These are phyloP conservation scores for Psammodynastes pulverulentus DNA, from an alignment of 2,113 vertebrate species.

Conservation along the genomic window DNA sequence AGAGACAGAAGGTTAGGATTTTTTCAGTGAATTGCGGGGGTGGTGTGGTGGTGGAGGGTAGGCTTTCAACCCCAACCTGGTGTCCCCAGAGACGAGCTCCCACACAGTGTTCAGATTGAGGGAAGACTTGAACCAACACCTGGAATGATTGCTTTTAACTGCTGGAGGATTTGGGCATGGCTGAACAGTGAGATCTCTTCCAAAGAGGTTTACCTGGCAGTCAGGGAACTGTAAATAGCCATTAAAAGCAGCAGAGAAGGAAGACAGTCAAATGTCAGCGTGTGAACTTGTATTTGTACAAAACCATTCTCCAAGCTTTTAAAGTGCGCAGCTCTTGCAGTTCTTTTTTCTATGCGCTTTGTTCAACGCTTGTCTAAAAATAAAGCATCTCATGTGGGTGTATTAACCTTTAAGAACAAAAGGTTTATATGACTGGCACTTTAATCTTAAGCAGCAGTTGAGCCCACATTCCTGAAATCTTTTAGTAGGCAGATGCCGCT, in stretches of 20 bases:
- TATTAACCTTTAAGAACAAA: conserved; percentile 15
- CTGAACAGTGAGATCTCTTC: not conserved
- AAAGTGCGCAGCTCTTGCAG: not conserved
- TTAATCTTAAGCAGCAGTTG: not conserved
- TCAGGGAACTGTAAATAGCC: conserved; percentile 31
- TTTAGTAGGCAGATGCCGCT: not conserved
- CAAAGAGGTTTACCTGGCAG: not conserved
- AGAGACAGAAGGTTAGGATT: conserved; percentile 88
- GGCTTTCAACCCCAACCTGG: not conserved
- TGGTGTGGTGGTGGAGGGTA: not conserved
- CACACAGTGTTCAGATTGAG: not conserved
- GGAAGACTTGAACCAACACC: not conserved
- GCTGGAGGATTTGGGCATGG: conserved; percentile 8
- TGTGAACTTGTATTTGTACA: conserved; percentile 24
- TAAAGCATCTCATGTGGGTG: conserved; percentile 9
- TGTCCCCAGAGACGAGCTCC: not conserved
- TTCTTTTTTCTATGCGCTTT: not conserved
- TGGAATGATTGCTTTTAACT: not conserved
- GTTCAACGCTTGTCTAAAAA: conserved; percentile 20
- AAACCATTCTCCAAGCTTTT: not conserved
- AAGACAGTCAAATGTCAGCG: conserved; percentile 24
- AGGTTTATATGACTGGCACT: not conserved
- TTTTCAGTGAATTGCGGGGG: conserved; percentile 7
- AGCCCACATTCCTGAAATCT: not conserved
- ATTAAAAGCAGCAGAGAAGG: conserved; percentile 3